phyloP scores from a whole-genome alignment of 2,797 vertebrate species.

The Anguilla obscura region DNA sequence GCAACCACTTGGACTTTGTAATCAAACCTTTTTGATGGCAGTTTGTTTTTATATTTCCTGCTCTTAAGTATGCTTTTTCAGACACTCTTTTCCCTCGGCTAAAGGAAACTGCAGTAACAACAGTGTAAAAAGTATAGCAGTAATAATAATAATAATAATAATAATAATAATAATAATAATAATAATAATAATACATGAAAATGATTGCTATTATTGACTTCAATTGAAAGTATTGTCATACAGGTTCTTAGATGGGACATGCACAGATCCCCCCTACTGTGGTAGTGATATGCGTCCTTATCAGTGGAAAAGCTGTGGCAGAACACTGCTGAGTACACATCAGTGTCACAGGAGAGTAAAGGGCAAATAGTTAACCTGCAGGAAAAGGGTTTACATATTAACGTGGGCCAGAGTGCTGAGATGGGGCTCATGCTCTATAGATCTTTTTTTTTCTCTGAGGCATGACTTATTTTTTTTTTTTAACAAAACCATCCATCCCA shows the following conservation, averaged over 20 bases:
- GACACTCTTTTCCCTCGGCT: neutral
- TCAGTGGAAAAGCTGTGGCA: slow-evolving; percentile 4
- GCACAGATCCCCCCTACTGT: neutral
- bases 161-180: too few species aligned
- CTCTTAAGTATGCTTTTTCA: neutral
- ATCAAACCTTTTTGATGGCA: neutral
- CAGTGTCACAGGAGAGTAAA: slow-evolving; percentile 26
- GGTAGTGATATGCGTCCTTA: neutral
- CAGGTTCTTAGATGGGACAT: neutral
- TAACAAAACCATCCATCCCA: neutral
- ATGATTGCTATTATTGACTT: neutral
- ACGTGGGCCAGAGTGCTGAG: slow-evolving; percentile 9
- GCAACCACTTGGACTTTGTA: neutral
- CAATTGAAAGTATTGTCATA: neutral
- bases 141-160: neutral
- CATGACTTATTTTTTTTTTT: neutral
- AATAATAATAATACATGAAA: neutral
- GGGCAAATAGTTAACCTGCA: slow-evolving; percentile 21
- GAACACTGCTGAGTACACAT: slow-evolving; percentile 26
- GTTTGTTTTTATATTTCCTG: neutral
- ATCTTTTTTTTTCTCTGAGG: neutral
- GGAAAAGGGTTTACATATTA: slow-evolving; percentile 30
- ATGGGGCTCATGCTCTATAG: neutral
- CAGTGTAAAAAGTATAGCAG: neutral
- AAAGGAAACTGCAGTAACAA: neutral